Percentiles rank a stretch among this genome's conserved stretches.
These are phyloP conservation scores for Lepisosteus osseus DNA, from an alignment of 2,113 vertebrate genomes.

Conservation along the genomic window DNA sequence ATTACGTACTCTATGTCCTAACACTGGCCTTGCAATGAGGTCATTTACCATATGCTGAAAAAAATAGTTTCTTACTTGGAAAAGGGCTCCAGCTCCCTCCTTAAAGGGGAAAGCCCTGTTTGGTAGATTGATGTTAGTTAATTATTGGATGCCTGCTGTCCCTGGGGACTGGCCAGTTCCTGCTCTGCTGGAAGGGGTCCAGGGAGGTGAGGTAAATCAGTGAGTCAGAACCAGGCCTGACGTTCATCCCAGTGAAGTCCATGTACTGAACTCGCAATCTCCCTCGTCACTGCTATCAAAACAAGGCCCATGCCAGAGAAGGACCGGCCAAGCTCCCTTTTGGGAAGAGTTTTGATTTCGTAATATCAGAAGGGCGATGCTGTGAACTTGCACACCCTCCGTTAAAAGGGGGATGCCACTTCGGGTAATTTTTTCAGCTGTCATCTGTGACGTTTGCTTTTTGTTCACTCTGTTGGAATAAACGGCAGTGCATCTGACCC, in stretches of 20 bases:
- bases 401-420: background rate
- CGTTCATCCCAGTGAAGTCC: slow-evolving; percentile 10
- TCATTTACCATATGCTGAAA: too few species aligned
- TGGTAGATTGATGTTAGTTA: too few species aligned
- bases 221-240: slow-evolving; percentile 20
- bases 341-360: background rate
- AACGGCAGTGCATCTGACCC: background rate
- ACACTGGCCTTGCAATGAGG: too few species aligned
- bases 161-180: too few species aligned
- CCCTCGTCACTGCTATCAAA: slow-evolving; percentile 5
- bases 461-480: background rate
- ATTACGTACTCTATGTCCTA: too few species aligned
- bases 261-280: slow-evolving; percentile 4
- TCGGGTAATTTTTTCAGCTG: background rate
- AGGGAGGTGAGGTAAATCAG: background rate
- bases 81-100: too few species aligned
- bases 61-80: too few species aligned
- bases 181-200: slow-evolving; percentile 6
- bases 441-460: background rate
- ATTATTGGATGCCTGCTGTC: too few species aligned
- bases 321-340: background rate
- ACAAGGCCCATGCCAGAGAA: background rate
- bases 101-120: too few species aligned
- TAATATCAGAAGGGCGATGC: background rate
- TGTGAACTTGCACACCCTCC: background rate